Base-by-base conservation (phyloP, 2,113 vertebrate species). In the Stegastes partitus region DNA sequence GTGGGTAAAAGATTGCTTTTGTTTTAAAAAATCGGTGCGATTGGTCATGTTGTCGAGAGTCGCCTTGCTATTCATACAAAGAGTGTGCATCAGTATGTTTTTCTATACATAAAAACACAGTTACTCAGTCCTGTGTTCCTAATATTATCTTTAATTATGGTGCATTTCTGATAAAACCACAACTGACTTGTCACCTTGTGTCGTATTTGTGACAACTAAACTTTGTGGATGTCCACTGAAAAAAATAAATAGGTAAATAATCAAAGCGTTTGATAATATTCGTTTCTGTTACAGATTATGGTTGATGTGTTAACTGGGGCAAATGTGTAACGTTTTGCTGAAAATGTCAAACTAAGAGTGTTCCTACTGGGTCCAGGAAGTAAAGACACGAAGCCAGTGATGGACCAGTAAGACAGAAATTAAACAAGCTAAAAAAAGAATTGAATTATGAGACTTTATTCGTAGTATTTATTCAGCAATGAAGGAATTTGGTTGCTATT, bases 281-380 rank as follows among this genome's bases (percentile, higher is more conserved):
- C 26, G 34, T 81, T 55, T 64, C 8, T 63, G 39, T 23, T n/a
- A 11, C 26, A 64, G 11, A 66, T 75, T 59, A 73, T 68, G 42
- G 25, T 6, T 78, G 65, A 72, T n/a, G 28, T 23, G 18, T 71
- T 65, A 57, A 42, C 53, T 44, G 16, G 80, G 50, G 74, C 68
- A 81, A 87, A 87, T 90, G 58, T 89, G 61, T 86, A 84, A 86
- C 25, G 64, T 37, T 78, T 74, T 64, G 63, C 37, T 45, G 72
- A n/a, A 78, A 77, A 87, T 74, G 9, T 78, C 67, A 67, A 79
- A 84, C 68, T 68, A 22, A 51, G 49, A 16, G 50, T 63, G 28
- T 73, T 19, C 39, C 54, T 51, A n/a, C 7, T 19, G 7, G 25
- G 9, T 61, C 14, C 47, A 68, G 14, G 6, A 21, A 19, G 19